phyloP scores from a whole-genome alignment of 2,888 invertebrate species.

The Drosophila pullipes region DNA sequence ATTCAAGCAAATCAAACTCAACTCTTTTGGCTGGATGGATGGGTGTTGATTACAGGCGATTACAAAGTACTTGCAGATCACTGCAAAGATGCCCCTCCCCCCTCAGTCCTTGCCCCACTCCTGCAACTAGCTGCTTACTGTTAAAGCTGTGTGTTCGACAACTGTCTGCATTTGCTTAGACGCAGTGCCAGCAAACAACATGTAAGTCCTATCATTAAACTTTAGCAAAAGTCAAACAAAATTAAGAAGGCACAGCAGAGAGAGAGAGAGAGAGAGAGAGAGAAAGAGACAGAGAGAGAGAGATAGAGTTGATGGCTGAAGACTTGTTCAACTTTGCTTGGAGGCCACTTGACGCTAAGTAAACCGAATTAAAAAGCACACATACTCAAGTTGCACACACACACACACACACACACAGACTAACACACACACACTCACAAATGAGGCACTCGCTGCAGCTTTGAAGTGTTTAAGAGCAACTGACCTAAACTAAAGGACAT shows the following conservation, averaged over 20 bases:
- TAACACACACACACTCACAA: neutral
- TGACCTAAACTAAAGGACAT: slow-evolving; percentile 38
- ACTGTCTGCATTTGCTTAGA: slow-evolving; percentile 52
- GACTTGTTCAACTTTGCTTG: slow-evolving; percentile 42
- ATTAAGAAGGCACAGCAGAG: slow-evolving; percentile 65
- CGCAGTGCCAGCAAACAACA: slow-evolving; percentile 34
- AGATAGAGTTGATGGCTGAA: neutral
- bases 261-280: neutral
- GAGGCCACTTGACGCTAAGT: slow-evolving; percentile 61
- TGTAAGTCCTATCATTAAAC: slow-evolving; percentile 72
- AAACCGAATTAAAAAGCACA: slow-evolving; percentile 73
- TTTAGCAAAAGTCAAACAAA: slow-evolving; percentile 76
- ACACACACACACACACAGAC: slow-evolving; percentile 31
- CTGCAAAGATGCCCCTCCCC: slow-evolving; percentile 9
- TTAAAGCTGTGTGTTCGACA: slow-evolving; percentile 1
- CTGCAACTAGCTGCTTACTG: neutral
- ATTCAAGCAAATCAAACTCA: slow-evolving; percentile 30
- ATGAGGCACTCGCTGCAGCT: slow-evolving; percentile 35
- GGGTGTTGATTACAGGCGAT: slow-evolving; percentile 73
- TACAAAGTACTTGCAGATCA: slow-evolving; percentile 59
- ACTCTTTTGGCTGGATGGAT: slow-evolving; percentile 32
- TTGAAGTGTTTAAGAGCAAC: slow-evolving; percentile 55
- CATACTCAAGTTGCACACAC: slow-evolving; percentile 26
- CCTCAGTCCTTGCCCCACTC: neutral
- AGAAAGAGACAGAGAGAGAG: neutral